A percentile compares a stretch with the other conserved stretches of the same genome.
These are phyloP conservation scores for Hypsopygia costalis DNA, from an alignment of 2,888 invertebrate genomes.

Conservation along the genomic window DNA sequence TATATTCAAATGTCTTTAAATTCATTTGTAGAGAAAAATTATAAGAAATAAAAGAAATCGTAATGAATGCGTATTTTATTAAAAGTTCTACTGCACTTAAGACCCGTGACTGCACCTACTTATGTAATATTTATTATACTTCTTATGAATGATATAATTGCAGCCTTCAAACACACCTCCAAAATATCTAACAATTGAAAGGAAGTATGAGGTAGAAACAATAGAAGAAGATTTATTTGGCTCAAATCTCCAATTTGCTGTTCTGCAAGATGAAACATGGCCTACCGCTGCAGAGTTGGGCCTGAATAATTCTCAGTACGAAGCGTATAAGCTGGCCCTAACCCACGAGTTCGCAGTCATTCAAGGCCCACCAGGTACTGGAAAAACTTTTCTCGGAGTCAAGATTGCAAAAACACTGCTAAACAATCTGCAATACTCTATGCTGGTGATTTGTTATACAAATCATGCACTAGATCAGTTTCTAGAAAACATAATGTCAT, in stretches of 20 bases:
- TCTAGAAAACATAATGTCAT: constrained; percentile 83
- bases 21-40: too few relatives aligned
- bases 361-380: constrained; percentile 90
- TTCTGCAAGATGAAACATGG: not conserved
- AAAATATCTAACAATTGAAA: constrained; percentile 10
- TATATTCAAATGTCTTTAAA: too few relatives aligned
- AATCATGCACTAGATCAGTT: constrained; percentile 94
- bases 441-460: constrained; percentile 90
- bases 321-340: constrained; percentile 80
- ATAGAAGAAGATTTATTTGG: not conserved
- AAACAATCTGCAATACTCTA: constrained; percentile 66
- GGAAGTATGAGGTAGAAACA: not conserved
- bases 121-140: too few relatives aligned
- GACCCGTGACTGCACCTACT: too few relatives aligned
- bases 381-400: constrained; percentile 86
- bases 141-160: too few relatives aligned
- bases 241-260: not conserved
- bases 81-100: too few relatives aligned
- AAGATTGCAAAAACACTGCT: constrained; percentile 84
- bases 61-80: too few relatives aligned
- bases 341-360: constrained; percentile 83
- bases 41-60: too few relatives aligned
- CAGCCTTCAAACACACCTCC: too few relatives aligned
- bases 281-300: constrained; percentile 30
- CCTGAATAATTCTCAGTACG: constrained; percentile 80